Evolutionary conservation across 2,888 invertebrate species (phyloP).

Genomic region (Netelia fuscicornis): DNA sequence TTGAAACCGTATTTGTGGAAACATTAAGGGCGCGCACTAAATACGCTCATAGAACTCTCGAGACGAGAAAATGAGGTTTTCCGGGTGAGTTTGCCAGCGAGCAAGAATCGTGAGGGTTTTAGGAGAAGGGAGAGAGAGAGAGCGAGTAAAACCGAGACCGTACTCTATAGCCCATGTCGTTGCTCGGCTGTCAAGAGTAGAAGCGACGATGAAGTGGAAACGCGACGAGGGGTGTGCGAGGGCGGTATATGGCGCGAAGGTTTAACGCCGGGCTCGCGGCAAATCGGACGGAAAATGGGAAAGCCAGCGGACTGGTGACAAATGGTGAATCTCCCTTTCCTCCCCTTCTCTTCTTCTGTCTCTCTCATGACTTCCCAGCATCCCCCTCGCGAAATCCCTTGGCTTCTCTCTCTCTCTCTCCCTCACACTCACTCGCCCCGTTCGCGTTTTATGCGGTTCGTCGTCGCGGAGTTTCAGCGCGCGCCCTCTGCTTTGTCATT

Average conservation of each 20-base stretch:
- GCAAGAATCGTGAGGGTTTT: neutral
- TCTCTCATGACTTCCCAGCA: constrained; percentile 39
- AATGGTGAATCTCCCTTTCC: constrained; percentile 80
- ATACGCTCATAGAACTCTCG: constrained; percentile 19
- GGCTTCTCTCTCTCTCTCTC: constrained; percentile 22
- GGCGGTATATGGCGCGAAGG: constrained; percentile 65
- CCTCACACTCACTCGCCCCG: constrained; percentile 24
- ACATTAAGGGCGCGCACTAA: constrained; percentile 10
- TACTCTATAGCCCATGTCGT: constrained; percentile 22
- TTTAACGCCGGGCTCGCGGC: constrained; percentile 78
- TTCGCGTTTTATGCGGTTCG: constrained; percentile 47
- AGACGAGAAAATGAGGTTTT: constrained; percentile 56
- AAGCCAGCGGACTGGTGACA: constrained; percentile 84
- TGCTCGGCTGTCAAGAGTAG: constrained; percentile 51
- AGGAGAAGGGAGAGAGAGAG: constrained; percentile 1
- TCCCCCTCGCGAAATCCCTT: constrained; percentile 56
- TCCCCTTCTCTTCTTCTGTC: constrained; percentile 17
- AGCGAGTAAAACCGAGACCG: constrained; percentile 33
- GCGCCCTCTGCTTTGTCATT: constrained; percentile 60
- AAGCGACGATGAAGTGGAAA: constrained; percentile 67
- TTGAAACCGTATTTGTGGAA: neutral
- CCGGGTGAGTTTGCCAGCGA: constrained; percentile 1
- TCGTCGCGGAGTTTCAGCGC: constrained; percentile 23
- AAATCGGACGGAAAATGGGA: constrained; percentile 85
- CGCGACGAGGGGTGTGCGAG: constrained; percentile 65